These are phyloP conservation scores for Neolamprologus cancellatus DNA, from an alignment of 2,113 vertebrate genomes.

Conservation along the genomic window DNA sequence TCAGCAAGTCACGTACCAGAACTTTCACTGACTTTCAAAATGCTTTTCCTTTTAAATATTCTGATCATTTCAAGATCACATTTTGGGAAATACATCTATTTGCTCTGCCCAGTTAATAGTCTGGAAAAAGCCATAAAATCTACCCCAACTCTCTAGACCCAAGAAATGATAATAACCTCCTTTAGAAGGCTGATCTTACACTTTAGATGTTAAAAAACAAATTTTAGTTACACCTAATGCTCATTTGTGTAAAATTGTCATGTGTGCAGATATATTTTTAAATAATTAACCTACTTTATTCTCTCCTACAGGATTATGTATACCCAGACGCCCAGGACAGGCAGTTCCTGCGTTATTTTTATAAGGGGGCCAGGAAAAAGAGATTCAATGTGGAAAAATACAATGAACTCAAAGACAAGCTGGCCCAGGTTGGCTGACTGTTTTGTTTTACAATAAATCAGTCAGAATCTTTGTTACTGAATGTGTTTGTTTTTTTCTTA, in stretches of 20 bases:
- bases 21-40: not conserved
- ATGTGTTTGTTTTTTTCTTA: not conserved
- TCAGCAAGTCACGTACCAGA: not conserved
- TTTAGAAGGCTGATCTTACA: not conserved
- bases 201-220: not conserved
- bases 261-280: not conserved
- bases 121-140: not conserved
- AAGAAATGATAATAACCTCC: not conserved
- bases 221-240: not conserved
- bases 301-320: constrained; percentile 79
- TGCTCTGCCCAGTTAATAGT: not conserved
- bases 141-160: not conserved
- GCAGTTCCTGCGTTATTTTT: constrained; percentile 86
- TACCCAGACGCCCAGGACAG: constrained; percentile 79
- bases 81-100: not conserved
- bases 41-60: not conserved
- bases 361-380: constrained; percentile 74
- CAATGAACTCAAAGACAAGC: constrained; percentile 82
- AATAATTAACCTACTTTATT: not conserved
- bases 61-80: not conserved
- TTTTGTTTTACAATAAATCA: not conserved
- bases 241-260: not conserved
- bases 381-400: constrained; percentile 82
- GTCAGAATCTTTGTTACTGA: not conserved
- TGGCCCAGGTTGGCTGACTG: constrained; percentile 77